These are phyloP conservation scores for Hemicrepidius hirtus DNA, from an alignment of 2,888 invertebrate species.

Conservation along the genomic window DNA sequence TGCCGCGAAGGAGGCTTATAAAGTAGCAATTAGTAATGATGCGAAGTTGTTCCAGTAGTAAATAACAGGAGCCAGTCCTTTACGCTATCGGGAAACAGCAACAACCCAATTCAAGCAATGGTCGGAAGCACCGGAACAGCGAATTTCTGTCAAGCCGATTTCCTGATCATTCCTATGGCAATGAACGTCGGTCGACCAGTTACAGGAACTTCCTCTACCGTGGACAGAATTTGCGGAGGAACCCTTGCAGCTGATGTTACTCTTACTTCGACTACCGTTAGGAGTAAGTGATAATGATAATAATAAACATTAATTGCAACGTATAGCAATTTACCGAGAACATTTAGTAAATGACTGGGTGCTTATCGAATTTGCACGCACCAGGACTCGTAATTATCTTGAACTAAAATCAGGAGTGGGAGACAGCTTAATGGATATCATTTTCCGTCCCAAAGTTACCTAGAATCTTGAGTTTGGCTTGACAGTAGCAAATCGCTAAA, in stretches of 20 bases:
- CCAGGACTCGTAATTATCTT: no score
- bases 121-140: constrained; percentile 80
- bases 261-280: constrained; percentile 79
- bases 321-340: neutral
- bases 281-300: constrained; percentile 76
- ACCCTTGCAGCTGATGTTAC: constrained; percentile 85
- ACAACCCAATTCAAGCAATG: constrained; percentile 79
- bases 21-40: constrained; percentile 22
- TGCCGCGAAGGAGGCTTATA: neutral
- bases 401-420: no score
- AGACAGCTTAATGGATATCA: no score
- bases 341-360: no score
- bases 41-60: constrained; percentile 74
- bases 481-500: no score
- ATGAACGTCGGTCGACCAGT: constrained; percentile 78
- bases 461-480: no score
- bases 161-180: constrained; percentile 87
- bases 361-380: no score
- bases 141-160: constrained; percentile 85
- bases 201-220: constrained; percentile 78
- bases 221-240: constrained; percentile 89
- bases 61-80: constrained; percentile 85
- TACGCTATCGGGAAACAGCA: constrained; percentile 86
- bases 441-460: no score
- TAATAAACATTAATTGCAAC: constrained; percentile 1